Evolutionary conservation across 1,140 invertebrate genomes (phyloP).

Genomic region (Calliopsis andreniformis): DNA sequence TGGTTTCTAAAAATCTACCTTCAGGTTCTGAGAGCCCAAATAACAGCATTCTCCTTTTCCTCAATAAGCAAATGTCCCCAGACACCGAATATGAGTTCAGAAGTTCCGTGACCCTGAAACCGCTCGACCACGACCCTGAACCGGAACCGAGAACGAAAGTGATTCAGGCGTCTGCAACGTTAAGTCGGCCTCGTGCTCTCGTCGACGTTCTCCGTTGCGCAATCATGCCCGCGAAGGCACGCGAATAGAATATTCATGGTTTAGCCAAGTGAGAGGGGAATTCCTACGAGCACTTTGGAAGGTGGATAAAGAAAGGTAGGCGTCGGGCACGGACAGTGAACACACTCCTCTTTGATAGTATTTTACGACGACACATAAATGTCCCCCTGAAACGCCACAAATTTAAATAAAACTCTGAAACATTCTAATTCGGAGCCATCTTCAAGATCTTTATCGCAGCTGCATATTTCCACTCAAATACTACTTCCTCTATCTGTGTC

Average conservation of each 20-base stretch:
- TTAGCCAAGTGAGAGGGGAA: neutral
- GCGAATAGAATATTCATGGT: conserved; percentile 60
- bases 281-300: conserved; percentile 2
- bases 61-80: too few species aligned
- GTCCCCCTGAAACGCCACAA: neutral
- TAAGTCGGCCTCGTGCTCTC: conserved; percentile 40
- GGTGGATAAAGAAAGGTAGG: conserved; percentile 17
- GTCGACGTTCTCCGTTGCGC: conserved; percentile 43
- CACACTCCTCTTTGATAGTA: neutral
- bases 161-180: conserved; percentile 44
- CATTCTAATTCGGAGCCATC: too few species aligned
- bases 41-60: too few species aligned
- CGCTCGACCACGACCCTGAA: conserved; percentile 57
- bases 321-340: neutral
- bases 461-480: too few species aligned
- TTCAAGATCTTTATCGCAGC: too few species aligned
- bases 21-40: too few species aligned
- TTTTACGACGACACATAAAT: neutral
- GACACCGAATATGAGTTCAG: too few species aligned
- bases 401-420: too few species aligned
- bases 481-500: too few species aligned
- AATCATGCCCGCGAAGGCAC: conserved; percentile 51
- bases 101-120: conserved; percentile 56
- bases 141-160: conserved; percentile 66
- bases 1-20: too few species aligned